Evolutionary conservation across 2,113 vertebrate genomes (phyloP).

Genomic region (Antechinus flavipes): DNA sequence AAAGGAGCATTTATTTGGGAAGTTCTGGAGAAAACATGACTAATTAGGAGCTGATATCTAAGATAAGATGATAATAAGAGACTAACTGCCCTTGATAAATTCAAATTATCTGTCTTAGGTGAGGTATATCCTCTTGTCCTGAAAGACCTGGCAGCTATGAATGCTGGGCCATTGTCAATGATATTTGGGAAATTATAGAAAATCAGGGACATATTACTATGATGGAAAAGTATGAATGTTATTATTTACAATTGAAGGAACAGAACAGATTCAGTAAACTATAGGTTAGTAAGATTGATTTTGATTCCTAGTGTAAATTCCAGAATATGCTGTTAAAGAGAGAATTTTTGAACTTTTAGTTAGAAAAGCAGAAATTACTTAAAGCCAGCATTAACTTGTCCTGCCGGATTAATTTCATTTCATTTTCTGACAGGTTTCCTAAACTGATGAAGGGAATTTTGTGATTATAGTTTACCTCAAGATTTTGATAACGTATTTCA

Average conservation of each 20-base stretch:
- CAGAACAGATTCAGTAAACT: not conserved
- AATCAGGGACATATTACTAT: not conserved
- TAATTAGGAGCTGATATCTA: not conserved
- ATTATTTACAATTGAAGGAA: not conserved
- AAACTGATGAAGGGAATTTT: not conserved
- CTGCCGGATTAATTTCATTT: not conserved
- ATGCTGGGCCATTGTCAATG: not conserved
- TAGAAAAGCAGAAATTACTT: not conserved
- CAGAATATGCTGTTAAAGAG: not conserved
- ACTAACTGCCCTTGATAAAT: not conserved
- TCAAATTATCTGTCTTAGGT: not conserved
- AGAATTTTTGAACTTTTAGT: not conserved
- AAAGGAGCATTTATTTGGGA: not conserved
- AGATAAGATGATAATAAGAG: not conserved
- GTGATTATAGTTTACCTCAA: not conserved
- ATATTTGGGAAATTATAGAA: not conserved
- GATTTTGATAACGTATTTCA: not conserved
- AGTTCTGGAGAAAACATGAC: not conserved
- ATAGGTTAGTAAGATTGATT: not conserved
- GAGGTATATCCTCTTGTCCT: not conserved
- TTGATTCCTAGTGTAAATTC: not conserved
- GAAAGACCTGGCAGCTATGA: not conserved
- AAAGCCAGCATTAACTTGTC: not conserved
- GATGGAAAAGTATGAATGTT: not conserved
- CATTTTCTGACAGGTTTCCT: not conserved